Conservation (phyloP, 2,797 vertebrate genomes). For the Macroramphosus scolopax region DNA sequence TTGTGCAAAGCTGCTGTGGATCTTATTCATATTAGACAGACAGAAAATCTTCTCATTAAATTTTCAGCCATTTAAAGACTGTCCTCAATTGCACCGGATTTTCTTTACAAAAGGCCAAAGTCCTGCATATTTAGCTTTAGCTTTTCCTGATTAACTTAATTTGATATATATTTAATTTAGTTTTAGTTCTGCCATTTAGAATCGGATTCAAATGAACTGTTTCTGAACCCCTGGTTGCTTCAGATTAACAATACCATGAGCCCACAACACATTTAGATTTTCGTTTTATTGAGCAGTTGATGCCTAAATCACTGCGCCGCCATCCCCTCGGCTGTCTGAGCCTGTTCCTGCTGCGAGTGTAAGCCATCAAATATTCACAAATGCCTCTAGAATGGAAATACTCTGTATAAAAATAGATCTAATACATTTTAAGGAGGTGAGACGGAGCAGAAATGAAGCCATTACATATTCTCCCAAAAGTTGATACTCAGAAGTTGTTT, state of each 20-base stretch:
- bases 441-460: slow-evolving; percentile 44
- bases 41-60: too few species aligned
- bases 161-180: neutral
- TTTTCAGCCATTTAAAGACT: too few species aligned
- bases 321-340: slow-evolving; percentile 32
- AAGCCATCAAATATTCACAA: slow-evolving; percentile 62
- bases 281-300: slow-evolving; percentile 28
- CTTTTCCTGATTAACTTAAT: too few species aligned
- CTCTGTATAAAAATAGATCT: slow-evolving; percentile 59
- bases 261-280: slow-evolving; percentile 25
- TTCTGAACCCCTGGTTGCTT: slow-evolving; percentile 10
- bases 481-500: slow-evolving; percentile 38
- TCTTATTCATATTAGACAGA: too few species aligned
- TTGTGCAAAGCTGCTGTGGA: too few species aligned
- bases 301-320: slow-evolving; percentile 35
- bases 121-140: too few species aligned
- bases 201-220: neutral
- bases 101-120: too few species aligned
- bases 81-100: too few species aligned
- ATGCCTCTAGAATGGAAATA: slow-evolving; percentile 66
- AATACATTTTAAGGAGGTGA: slow-evolving; percentile 45
- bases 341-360: slow-evolving; percentile 35
- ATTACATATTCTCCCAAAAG: slow-evolving; percentile 45
- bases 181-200: neutral
- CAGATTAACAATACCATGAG: slow-evolving; percentile 9